Evolutionary conservation across 2,113 vertebrate species (phyloP), one percentile per base, ranked within the genome.

Genomic region (Cardinalis cardinalis): DNA sequence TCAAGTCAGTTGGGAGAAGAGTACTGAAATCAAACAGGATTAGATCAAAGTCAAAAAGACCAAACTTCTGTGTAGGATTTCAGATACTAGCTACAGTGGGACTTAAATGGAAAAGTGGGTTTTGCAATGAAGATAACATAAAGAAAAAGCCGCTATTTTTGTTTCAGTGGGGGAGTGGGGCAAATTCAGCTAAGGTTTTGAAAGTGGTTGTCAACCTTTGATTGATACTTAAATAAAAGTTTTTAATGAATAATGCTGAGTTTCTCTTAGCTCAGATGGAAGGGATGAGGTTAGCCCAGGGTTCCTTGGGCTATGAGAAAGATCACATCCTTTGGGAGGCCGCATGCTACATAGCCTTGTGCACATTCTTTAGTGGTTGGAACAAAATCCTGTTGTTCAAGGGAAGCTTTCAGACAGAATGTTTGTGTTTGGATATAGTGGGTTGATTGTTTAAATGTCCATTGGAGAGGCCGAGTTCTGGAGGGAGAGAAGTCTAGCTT

Each of bases 401-500:
- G 73, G 41, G 43, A 88, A 75, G 34, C 49, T 90, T 92, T 75
- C 41, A 88, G 53, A 28, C 65, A 65, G 40, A 66, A 46, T 65
- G 34, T 92, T 91, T 96, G 41, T 88, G 56, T 86, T 95, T 84
- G 66, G 53, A 78, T 86, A 21, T 44, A 51, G 38, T 2, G 60
- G 3, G 7, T 84, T 80, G 56, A 6, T 86, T 80, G 56, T 84
- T 79, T 73, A 21, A 70, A 5, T 56, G 17, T 38, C n/a, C 4
- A 14, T 32, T 51, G 44, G 44, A 76, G 59, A 65, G 43, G 72
- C 85, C 3, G 14, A 87, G 12, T 55, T 32, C 60, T 59, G n/a
- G n/a, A 85, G 56, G 32, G 93, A 89, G 36, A 26, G 19, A 79
- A 55, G 82, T 88, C 43, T 64, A 94, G 46, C 60, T 91, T 94